Evolutionary conservation across 2,888 invertebrate species (phyloP).

Genomic region (Lepidochitona cinerea): DNA sequence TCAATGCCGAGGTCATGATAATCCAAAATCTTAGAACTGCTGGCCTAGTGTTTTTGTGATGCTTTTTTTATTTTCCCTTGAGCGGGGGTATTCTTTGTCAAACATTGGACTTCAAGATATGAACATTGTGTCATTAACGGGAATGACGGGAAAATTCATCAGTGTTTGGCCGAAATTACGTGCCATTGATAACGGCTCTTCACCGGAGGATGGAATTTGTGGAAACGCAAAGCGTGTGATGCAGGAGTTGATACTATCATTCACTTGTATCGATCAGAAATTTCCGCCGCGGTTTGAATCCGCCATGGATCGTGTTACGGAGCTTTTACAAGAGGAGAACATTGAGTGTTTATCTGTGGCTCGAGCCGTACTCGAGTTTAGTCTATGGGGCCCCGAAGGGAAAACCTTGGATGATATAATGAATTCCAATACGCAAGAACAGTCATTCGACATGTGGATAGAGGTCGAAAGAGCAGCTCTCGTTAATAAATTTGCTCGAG

Average conservation of each 20-base stretch:
- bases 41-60: too few relatives aligned
- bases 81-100: conserved; percentile 1
- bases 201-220: neutral
- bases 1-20: too few relatives aligned
- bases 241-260: conserved; percentile 2
- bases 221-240: conserved; percentile 1
- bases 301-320: conserved; percentile 43
- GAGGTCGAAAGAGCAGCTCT: conserved; percentile 50
- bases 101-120: neutral
- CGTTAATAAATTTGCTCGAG: conserved; percentile 50
- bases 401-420: conserved; percentile 20
- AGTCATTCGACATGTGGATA: conserved; percentile 42
- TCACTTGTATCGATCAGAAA: conserved; percentile 2
- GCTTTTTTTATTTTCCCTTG: neutral
- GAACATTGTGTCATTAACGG: neutral
- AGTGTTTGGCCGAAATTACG: conserved; percentile 1
- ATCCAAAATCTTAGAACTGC: too few relatives aligned
- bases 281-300: conserved; percentile 23
- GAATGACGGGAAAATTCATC: neutral
- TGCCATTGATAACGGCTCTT: neutral
- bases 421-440: neutral
- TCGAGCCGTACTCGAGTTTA: conserved; percentile 55
- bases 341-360: conserved; percentile 53
- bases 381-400: conserved; percentile 55
- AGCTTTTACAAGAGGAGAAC: conserved; percentile 45